Percentiles rank a stretch among this genome's conserved stretches.
These are phyloP conservation scores for Slavum lentiscoides DNA, from an alignment of 2,888 invertebrate genomes.

Conservation along the genomic window DNA sequence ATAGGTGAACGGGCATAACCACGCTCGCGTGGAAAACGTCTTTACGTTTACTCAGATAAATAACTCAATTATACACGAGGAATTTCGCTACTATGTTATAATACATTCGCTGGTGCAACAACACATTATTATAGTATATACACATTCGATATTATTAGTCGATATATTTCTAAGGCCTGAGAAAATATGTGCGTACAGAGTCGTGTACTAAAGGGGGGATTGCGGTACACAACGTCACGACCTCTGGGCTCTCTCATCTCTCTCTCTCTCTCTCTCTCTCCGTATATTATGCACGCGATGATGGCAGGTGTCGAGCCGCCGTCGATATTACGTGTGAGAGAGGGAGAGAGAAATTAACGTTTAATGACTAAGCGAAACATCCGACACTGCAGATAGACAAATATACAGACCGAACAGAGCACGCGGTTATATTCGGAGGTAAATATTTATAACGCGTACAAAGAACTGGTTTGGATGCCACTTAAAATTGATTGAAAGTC, in stretches of 20 bases:
- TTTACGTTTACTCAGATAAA: slow-evolving; percentile 24
- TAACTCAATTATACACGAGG: slow-evolving; percentile 15
- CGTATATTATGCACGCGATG: slow-evolving; percentile 19
- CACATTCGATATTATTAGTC: slow-evolving; percentile 24
- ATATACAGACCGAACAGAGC: slow-evolving; percentile 21
- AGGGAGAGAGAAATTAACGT: slow-evolving; percentile 42
- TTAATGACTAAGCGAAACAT: slow-evolving; percentile 53
- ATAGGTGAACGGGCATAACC: slow-evolving; percentile 5
- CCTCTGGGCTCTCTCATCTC: background rate
- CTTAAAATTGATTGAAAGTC: slow-evolving; percentile 47
- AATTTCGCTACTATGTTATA: slow-evolving; percentile 31
- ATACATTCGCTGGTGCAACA: background rate
- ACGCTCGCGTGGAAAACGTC: background rate
- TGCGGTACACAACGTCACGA: slow-evolving; percentile 14
- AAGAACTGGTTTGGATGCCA: slow-evolving; percentile 44
- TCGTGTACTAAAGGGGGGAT: slow-evolving; percentile 6
- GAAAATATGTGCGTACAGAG: slow-evolving; percentile 14
- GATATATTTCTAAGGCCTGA: slow-evolving; percentile 2
- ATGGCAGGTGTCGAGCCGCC: slow-evolving; percentile 49
- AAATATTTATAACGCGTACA: slow-evolving; percentile 43
- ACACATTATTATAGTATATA: background rate
- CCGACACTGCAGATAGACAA: slow-evolving; percentile 12
- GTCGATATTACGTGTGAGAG: slow-evolving; percentile 23
- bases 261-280: background rate
- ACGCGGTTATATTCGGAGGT: slow-evolving; percentile 26